phyloP scores from a whole-genome alignment of 2,888 invertebrate genomes.

The Therioaphis trifolii region DNA sequence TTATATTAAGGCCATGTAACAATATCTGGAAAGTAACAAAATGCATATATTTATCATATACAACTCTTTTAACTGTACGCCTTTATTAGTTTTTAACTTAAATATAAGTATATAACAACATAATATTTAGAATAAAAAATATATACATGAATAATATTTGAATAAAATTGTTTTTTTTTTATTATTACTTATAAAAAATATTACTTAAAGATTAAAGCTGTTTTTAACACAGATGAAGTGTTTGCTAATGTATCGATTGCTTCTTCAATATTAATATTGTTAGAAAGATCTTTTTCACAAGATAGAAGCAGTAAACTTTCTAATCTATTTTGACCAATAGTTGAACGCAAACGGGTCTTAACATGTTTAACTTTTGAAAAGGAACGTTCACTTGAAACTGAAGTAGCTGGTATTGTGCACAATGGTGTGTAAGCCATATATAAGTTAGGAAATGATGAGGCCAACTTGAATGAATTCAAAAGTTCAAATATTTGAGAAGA shows the following conservation, averaged over 20 bases:
- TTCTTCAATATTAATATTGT: neutral
- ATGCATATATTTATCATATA: neutral
- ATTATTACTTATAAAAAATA: conserved; percentile 2
- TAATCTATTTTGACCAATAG: neutral
- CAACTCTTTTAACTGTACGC: neutral
- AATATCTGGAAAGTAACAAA: conserved; percentile 3
- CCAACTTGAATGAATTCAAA: neutral
- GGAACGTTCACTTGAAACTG: conserved; percentile 19
- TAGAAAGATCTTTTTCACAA: conserved; percentile 15
- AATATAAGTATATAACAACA: conserved; percentile 1
- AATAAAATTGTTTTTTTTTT: neutral
- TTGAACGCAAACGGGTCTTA: neutral
- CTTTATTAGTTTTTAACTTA: neutral
- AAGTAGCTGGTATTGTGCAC: conserved; percentile 2
- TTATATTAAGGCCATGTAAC: neutral
- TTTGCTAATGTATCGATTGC: neutral
- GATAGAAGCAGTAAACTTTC: conserved; percentile 2
- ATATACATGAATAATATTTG: neutral
- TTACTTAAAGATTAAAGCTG: conserved; percentile 5
- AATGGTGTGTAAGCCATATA: neutral
- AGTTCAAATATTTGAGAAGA: neutral
- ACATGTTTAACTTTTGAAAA: conserved; percentile 2
- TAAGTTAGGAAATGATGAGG: neutral
- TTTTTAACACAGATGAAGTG: neutral
- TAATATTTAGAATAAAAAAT: neutral